A percentile compares a stretch with the other conserved stretches of the same genome.
These are phyloP conservation scores for Halcyon leucocephala DNA, from an alignment of 2,797 vertebrate species.

Conservation along the genomic window DNA sequence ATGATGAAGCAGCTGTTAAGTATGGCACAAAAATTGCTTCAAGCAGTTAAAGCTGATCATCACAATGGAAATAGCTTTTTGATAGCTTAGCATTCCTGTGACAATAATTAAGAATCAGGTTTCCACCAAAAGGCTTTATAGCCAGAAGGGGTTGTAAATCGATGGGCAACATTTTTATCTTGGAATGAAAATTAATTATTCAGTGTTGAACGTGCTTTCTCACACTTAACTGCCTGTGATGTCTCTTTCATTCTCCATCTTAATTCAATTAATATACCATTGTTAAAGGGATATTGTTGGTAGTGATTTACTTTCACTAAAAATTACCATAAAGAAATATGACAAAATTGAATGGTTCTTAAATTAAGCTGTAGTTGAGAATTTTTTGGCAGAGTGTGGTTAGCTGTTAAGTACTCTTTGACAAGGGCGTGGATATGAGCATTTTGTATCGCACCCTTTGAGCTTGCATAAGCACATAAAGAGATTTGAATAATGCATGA, in stretches of 20 bases:
- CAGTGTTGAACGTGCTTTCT: slow-evolving; percentile 76
- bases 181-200: slow-evolving; percentile 83
- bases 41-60: slow-evolving; percentile 79
- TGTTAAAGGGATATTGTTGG: slow-evolving; percentile 34
- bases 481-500: slow-evolving; percentile 36
- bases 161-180: slow-evolving; percentile 83
- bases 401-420: slow-evolving; percentile 54
- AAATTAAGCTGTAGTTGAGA: slow-evolving; percentile 14
- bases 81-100: slow-evolving; percentile 77
- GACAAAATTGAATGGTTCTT: slow-evolving; percentile 43
- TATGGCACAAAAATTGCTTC: slow-evolving; percentile 57
- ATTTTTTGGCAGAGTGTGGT: slow-evolving; percentile 20
- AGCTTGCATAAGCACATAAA: slow-evolving; percentile 16
- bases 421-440: slow-evolving; percentile 43
- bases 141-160: slow-evolving; percentile 84
- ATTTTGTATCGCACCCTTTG: not conserved
- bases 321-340: slow-evolving; percentile 50
- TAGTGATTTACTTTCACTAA: slow-evolving; percentile 39
- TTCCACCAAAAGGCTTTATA: slow-evolving; percentile 78
- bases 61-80: slow-evolving; percentile 79
- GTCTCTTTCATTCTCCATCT: slow-evolving; percentile 40
- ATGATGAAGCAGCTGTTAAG: slow-evolving; percentile 81
- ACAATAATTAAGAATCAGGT: slow-evolving; percentile 85
- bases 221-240: slow-evolving; percentile 72
- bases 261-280: slow-evolving; percentile 62